Base-by-base conservation (phyloP, 2,888 invertebrate species). In the Erpobdella octoculata region DNA sequence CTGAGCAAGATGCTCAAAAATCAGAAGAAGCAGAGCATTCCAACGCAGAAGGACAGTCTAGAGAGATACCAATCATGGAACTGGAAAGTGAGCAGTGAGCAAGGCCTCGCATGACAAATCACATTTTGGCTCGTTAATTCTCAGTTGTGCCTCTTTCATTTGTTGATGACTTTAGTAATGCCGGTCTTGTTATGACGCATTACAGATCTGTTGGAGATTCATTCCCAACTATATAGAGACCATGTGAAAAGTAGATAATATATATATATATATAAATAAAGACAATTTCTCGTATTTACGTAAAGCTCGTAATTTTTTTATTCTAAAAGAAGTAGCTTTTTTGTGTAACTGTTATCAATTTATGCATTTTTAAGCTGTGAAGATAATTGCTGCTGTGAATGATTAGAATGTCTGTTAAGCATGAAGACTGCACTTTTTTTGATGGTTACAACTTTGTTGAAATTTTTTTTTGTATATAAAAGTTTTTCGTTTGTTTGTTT, bases 111-210 rank as follows among this genome's bases (percentile, higher is more conserved):
- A 15, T n/a, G 53, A 25, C 28, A 25, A 25, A 5, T 53, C 53
- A n/a, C 21, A 21, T 53, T 28, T 53, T 15, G 15, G 28, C 53
- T 53, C 28, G 9, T 41, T 53, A 53, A 25, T 53, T 53, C 53
- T 53, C 53, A 53, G 53, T 53, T 53, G 53, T 53, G 53, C 53
- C 53, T 53, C 53, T 53, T 6, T 41, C 41, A 18, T 12, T 53
- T 53, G n/a, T 28, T 18, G 53, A 25, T 53, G n/a, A 53, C 28
- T 53, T 21, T 46, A n/a, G 46, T 53, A 28, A 21, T 25, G 53
- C 28, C 28, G 53, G 53, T 6, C 28, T 53, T 25, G 21, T 48
- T 18, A 9, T 18, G 48, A 48, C 5, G 18, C 3, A 6, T 48
- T 18, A 8, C 53, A 25, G 21, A 28, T 9, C 5, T 15, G 5